Evolutionary conservation across 2,888 invertebrate genomes (phyloP).

Genomic region (Allygus modestus): DNA sequence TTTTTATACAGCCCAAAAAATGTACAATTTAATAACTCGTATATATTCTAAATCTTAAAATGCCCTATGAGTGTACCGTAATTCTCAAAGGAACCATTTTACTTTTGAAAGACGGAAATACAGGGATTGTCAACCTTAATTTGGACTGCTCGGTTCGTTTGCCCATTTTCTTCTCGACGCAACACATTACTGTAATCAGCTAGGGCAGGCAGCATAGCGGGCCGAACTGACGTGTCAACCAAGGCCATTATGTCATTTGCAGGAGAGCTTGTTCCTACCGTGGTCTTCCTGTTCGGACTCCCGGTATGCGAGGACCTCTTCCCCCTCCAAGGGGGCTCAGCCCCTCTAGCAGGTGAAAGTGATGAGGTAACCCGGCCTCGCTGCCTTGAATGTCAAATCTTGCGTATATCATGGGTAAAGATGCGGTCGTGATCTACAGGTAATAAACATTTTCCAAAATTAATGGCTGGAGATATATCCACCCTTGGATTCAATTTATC

Average conservation of each 20-base stretch:
- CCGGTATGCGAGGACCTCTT: too few species aligned
- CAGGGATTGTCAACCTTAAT: too few species aligned
- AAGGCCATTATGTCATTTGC: background rate
- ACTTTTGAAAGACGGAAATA: too few species aligned
- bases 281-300: background rate
- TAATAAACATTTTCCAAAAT: background rate
- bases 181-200: background rate
- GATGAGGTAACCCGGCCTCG: conserved; percentile 19
- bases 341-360: conserved; percentile 17
- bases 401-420: conserved; percentile 6
- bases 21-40: too few species aligned
- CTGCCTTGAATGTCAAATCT: conserved; percentile 32
- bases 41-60: too few species aligned
- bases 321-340: background rate
- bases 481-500: too few species aligned
- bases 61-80: too few species aligned
- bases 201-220: background rate
- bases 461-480: background rate
- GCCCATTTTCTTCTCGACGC: background rate
- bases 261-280: background rate
- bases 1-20: too few species aligned
- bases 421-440: background rate
- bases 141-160: background rate
- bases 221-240: background rate
- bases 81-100: too few species aligned